Base-by-base conservation (phyloP, 30 jellyfish, hydroid and myxozoan species). In the Aurelia sp. region DNA sequence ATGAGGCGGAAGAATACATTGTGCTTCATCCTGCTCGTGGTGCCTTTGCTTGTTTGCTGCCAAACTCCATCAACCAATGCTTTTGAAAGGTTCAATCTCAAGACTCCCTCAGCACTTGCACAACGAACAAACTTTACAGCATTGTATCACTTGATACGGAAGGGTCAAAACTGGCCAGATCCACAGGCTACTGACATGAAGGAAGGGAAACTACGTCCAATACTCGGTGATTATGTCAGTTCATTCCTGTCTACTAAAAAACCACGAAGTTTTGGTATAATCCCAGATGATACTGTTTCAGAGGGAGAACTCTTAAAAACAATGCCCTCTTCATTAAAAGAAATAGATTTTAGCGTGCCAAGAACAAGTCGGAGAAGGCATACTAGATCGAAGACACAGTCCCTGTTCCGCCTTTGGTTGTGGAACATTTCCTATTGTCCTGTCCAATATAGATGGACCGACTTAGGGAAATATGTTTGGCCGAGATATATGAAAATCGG, bases 361-460 rank as follows among this genome's bases (percentile, higher is more conserved):
- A 53, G 18, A 35, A 40, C 63, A 27, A 72, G 55, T 44, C 13
- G 88, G 41, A 78, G 59, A 61, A 22, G 96, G 44, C 86, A 27
- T 57, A 84, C 96, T 4, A 67, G 96, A 13, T 87, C 96, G 17
- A 77, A 77, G 69, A 64, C 96, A 21, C 70, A 66, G 86, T 66
- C 78, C 30, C 55, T 87, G 63, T 78, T 87, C 41, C 90, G 89
- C 40, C 62, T 87, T 12, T 80, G 87, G 88, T 52, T 88, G 63
- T 78, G 91, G 97, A 71, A 64, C 57, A 44, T 80, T n/a, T 88
- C 97, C 7, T 88, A 78, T 75, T 88, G 97, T 53, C 97, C 97
- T 5, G 91, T 88, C 21, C 78, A 61, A 68, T 78, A 88, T 67
- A 69, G 70, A 63, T 88, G 97, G 97, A 78, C 65, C 19, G 97